Conservation (phyloP, 2,797 vertebrate genomes). For the Staurois parvus region DNA sequence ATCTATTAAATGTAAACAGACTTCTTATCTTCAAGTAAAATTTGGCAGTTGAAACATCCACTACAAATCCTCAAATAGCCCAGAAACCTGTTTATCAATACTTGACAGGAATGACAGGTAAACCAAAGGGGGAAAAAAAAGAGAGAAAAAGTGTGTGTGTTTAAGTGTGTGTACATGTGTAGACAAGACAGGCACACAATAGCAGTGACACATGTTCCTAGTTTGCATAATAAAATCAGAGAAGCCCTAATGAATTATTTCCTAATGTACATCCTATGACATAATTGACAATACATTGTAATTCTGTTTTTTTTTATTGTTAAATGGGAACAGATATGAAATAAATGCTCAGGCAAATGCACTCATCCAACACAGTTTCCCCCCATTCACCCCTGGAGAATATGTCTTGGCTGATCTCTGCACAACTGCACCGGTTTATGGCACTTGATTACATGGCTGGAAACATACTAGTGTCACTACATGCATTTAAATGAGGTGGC, state of each 20-base stretch:
- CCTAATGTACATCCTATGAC: conserved; percentile 1
- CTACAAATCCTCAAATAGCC: conserved; percentile 1
- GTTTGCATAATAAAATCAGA: conserved; percentile 3
- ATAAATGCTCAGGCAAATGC: not conserved
- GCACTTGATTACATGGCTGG: conserved; percentile 33
- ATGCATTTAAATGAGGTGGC: conserved; percentile 45
- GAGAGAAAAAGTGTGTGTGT: not conserved
- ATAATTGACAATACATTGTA: conserved; percentile 3
- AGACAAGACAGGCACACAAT: not conserved
- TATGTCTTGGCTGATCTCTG: conserved; percentile 28
- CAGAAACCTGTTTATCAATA: not conserved
- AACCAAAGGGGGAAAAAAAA: not conserved
- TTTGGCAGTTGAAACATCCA: not conserved
- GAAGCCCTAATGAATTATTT: conserved; percentile 14
- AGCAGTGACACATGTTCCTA: not conserved
- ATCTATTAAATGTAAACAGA: not conserved
- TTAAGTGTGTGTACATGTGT: not conserved
- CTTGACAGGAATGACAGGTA: not conserved
- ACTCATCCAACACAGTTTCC: not conserved
- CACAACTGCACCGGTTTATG: conserved; percentile 25
- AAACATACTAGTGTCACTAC: conserved; percentile 25
- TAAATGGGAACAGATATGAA: conserved; percentile 7
- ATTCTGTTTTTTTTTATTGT: conserved; percentile 1
- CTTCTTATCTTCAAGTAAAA: not conserved
- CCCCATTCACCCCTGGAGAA: not conserved